A percentile compares a stretch with the other conserved stretches of the same genome.
Evolutionary conservation across 35 echinoderm and acorn worm genomes (phyloP).

Genomic region (Holothuria glaberrima): DNA sequence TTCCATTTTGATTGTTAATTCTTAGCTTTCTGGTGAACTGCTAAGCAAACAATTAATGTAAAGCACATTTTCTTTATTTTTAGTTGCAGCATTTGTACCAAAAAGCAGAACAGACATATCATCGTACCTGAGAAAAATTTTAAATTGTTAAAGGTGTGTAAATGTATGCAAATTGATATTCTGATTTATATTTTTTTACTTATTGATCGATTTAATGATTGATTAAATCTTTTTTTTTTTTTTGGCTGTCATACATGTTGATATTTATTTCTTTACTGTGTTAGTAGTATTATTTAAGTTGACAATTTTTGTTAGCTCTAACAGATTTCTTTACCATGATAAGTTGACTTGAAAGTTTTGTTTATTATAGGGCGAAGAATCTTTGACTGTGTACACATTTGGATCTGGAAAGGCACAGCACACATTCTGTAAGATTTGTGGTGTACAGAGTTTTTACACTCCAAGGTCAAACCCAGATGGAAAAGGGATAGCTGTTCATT

Average conservation of each 20-base stretch:
- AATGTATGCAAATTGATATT: neutral
- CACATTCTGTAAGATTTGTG: conserved; percentile 96
- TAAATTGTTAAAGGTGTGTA: conserved; percentile 80
- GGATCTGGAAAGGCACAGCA: conserved; percentile 85
- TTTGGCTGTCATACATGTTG: too few species aligned
- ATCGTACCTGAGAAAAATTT: conserved; percentile 85
- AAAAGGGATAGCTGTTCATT: conserved; percentile 83
- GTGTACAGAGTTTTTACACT: conserved; percentile 96
- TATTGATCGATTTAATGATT: too few species aligned
- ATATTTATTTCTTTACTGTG: too few species aligned
- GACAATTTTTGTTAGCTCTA: too few species aligned
- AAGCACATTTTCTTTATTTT: conserved; percentile 24
- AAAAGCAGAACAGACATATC: conserved; percentile 94
- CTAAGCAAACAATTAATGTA: too few species aligned
- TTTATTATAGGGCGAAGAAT: conserved; percentile 91
- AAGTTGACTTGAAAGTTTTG: too few species aligned
- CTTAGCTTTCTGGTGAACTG: too few species aligned
- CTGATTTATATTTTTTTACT: too few species aligned
- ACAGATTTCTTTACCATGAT: too few species aligned
- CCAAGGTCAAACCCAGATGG: conserved; percentile 93
- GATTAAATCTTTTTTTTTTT: too few species aligned
- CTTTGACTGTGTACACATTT: conserved; percentile 86
- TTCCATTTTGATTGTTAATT: too few species aligned
- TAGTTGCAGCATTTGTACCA: conserved; percentile 95
- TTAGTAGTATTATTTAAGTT: too few species aligned